A percentile compares a stretch with the other conserved stretches of the same genome.
Conservation (phyloP, 2,113 vertebrate genomes). For the Piaya cayana region DNA sequence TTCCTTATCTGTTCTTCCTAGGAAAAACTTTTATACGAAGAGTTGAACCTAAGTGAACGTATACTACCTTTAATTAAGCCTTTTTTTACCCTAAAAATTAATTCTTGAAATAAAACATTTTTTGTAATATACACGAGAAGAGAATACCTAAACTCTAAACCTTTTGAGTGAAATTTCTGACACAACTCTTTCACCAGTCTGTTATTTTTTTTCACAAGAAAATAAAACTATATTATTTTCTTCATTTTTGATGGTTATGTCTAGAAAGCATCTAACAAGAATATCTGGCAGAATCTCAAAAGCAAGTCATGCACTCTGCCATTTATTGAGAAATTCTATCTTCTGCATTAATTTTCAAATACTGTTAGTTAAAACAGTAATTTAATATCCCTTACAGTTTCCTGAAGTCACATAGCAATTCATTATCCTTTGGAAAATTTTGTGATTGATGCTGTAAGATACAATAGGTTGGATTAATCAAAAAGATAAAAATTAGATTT, state of each 20-base stretch:
- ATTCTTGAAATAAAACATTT: neutral
- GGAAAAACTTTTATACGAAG: neutral
- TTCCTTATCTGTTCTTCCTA: neutral
- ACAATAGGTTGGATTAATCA: conserved; percentile 60
- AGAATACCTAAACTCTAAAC: neutral
- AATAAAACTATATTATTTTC: neutral
- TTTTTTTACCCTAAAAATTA: neutral
- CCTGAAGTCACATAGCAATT: conserved; percentile 34
- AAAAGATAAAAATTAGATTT: conserved; percentile 50
- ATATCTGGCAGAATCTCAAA: neutral
- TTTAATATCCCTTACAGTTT: conserved; percentile 62
- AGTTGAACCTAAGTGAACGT: neutral
- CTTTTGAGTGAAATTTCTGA: neutral
- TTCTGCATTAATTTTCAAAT: conserved; percentile 1
- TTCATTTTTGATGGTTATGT: neutral
- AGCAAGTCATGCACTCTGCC: neutral
- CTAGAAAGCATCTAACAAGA: neutral
- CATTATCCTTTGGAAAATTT: conserved; percentile 34
- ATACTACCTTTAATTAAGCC: neutral
- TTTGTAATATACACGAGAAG: neutral
- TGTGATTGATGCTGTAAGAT: conserved; percentile 37
- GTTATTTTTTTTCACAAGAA: neutral
- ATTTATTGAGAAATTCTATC: neutral
- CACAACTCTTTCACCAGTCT: neutral
- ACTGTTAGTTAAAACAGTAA: conserved; percentile 2